phyloP scores from a whole-genome alignment of 2,113 vertebrate genomes.

The Atractosteus spatula region DNA sequence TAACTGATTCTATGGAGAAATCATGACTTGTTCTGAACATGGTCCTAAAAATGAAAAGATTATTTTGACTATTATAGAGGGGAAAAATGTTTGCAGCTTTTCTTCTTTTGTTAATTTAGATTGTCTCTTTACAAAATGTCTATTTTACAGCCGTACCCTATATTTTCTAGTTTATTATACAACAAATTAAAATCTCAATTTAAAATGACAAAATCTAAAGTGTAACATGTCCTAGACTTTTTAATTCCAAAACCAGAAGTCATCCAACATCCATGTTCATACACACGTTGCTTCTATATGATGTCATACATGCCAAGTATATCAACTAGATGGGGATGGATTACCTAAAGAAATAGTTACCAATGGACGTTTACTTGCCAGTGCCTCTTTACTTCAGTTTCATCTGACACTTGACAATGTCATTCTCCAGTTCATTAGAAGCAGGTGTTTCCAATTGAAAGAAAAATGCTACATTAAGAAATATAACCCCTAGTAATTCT shows the following conservation, averaged over 20 bases:
- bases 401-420: slow-evolving; percentile 28
- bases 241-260: not conserved
- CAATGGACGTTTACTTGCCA: slow-evolving; percentile 2
- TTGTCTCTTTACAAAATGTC: too few species aligned
- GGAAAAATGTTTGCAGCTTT: too few species aligned
- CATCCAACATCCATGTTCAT: not conserved
- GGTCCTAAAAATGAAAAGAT: too few species aligned
- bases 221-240: too few species aligned
- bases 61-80: too few species aligned
- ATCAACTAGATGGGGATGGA: slow-evolving; percentile 10
- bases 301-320: not conserved
- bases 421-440: slow-evolving; percentile 45
- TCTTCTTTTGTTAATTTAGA: too few species aligned
- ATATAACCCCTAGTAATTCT: slow-evolving; percentile 13
- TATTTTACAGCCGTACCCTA: too few species aligned
- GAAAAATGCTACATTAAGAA: slow-evolving; percentile 20
- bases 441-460: slow-evolving; percentile 48
- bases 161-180: too few species aligned
- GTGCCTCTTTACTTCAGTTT: slow-evolving; percentile 1
- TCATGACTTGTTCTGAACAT: too few species aligned
- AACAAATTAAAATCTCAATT: too few species aligned
- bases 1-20: too few species aligned
- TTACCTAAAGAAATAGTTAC: slow-evolving; percentile 19
- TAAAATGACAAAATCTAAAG: too few species aligned
- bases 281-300: not conserved